These are phyloP conservation scores for Isotomurus palustris DNA, from an alignment of 2,888 invertebrate species.

Conservation along the genomic window DNA sequence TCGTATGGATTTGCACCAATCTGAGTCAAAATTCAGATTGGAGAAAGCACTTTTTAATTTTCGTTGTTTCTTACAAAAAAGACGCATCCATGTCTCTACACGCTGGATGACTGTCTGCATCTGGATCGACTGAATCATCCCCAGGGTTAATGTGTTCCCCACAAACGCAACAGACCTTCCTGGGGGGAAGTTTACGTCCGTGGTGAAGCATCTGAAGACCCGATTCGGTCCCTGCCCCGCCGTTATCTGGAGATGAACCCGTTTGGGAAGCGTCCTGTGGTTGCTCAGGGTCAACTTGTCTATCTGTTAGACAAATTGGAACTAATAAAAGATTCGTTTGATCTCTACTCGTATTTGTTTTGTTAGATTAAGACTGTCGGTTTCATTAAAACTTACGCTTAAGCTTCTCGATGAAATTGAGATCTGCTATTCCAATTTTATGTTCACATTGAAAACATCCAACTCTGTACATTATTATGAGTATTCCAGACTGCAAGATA, in stretches of 20 bases:
- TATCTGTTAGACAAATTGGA: no score
- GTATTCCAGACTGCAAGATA: constrained; percentile 19
- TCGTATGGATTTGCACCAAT: no score
- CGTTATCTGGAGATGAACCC: not conserved
- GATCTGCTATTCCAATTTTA: constrained; percentile 11
- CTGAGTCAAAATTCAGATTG: no score
- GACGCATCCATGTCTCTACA: constrained; percentile 11
- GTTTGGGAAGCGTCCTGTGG: no score
- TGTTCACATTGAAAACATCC: constrained; percentile 27
- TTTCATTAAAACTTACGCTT: not conserved
- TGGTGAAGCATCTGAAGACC: no score
- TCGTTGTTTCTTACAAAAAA: constrained; percentile 2
- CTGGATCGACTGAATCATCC: not conserved
- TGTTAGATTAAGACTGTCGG: not conserved
- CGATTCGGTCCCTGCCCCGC: no score
- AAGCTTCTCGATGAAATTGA: constrained; percentile 6
- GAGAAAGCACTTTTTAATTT: not conserved
- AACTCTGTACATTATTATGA: constrained; percentile 29
- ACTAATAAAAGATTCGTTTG: no score
- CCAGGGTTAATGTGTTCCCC: constrained; percentile 2
- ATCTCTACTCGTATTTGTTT: no score
- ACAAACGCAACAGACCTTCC: constrained; percentile 6
- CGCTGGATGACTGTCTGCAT: not conserved
- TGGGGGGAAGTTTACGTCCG: not conserved
- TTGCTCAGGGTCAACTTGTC: no score